Evolutionary conservation across 2,797 vertebrate genomes (phyloP).

Genomic region (Pyrrhura leucotis): DNA sequence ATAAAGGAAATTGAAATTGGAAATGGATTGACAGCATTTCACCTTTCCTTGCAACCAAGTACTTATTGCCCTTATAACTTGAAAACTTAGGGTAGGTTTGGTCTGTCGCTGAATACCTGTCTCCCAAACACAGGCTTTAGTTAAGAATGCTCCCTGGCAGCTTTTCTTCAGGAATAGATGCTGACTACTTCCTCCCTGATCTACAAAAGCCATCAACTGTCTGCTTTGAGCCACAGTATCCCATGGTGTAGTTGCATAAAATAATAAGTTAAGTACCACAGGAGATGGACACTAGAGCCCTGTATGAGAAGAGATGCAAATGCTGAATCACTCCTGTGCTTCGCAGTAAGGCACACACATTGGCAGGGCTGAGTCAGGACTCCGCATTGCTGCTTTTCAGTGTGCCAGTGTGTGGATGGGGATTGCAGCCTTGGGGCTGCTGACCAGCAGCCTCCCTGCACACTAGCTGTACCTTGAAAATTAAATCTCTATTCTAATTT

Average conservation of each 20-base stretch:
- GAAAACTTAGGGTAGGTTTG: neutral
- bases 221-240: neutral
- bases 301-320: neutral
- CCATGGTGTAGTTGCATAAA: neutral
- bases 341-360: accelerated
- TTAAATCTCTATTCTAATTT: neutral
- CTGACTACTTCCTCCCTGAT: neutral
- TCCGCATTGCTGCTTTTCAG: neutral
- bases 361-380: neutral
- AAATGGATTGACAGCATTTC: neutral
- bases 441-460: neutral
- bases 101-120: neutral
- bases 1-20: slow-evolving; percentile 1
- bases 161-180: neutral
- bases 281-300: neutral
- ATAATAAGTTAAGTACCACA: no score
- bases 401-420: neutral
- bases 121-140: neutral
- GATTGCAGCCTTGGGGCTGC: neutral
- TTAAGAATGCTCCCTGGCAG: neutral
- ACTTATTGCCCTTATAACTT: neutral
- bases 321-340: neutral
- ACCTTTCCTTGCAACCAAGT: neutral
- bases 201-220: neutral
- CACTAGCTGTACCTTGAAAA: neutral